Evolutionary conservation across 2,888 invertebrate genomes (phyloP).

Genomic region (Drosophila greeni): DNA sequence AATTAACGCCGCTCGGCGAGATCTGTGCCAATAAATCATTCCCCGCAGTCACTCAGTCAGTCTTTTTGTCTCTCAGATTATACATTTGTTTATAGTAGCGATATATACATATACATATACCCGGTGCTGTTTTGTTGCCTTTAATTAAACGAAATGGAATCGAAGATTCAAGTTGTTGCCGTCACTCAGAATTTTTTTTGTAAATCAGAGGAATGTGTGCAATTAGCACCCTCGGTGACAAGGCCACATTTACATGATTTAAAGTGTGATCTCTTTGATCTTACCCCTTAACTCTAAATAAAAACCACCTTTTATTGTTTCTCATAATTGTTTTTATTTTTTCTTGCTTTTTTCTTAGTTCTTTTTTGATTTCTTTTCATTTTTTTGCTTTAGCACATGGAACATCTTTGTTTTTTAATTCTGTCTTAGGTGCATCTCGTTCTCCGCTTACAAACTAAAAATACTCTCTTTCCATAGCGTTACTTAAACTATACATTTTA

Average conservation of each 20-base stretch:
- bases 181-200: constrained; percentile 56
- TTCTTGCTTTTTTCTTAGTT: constrained; percentile 15
- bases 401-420: constrained; percentile 42
- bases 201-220: constrained; percentile 53
- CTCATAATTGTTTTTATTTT: constrained; percentile 45
- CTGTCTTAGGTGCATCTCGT: constrained; percentile 50
- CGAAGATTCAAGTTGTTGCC: constrained; percentile 64
- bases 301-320: constrained; percentile 27
- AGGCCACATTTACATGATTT: constrained; percentile 60
- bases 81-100: constrained; percentile 62
- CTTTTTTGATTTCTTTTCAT: constrained; percentile 31
- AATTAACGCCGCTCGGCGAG: constrained; percentile 63
- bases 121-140: no score
- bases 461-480: constrained; percentile 64
- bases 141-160: constrained; percentile 68
- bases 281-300: constrained; percentile 1
- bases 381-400: constrained; percentile 68
- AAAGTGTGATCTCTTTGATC: constrained; percentile 55
- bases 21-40: constrained; percentile 72
- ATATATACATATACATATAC: no score
- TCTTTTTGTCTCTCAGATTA: constrained; percentile 57
- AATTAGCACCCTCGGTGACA: constrained; percentile 68
- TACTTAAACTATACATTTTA: constrained; percentile 53
- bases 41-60: constrained; percentile 21
- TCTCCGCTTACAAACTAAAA: constrained; percentile 61